A percentile compares a stretch with the other conserved stretches of the same genome.
These are phyloP conservation scores for Papio anubis DNA, from an alignment of 2,113 vertebrate species.

Conservation along the genomic window DNA sequence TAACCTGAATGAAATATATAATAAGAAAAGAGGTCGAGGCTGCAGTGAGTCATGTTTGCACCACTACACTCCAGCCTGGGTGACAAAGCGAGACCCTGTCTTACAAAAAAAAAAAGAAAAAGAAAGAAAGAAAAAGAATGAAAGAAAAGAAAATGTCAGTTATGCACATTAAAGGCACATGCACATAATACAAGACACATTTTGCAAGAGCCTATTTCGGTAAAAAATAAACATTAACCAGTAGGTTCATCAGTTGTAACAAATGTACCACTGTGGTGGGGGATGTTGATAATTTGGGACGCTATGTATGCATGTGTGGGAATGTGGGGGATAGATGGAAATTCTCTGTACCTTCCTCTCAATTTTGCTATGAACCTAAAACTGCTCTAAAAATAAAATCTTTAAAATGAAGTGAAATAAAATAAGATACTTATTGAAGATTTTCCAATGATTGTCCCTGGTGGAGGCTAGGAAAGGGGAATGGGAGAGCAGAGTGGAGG, in stretches of 20 bases:
- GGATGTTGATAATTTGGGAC: background rate
- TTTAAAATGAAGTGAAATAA: background rate
- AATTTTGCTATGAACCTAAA: background rate
- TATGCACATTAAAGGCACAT: slow-evolving; percentile 29
- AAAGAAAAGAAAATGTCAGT: background rate
- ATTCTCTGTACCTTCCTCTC: background rate
- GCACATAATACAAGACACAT: background rate
- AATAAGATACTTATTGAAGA: background rate
- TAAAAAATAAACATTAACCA: background rate
- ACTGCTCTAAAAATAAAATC: background rate
- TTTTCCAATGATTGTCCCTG: background rate
- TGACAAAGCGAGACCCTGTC: no score
- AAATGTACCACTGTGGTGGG: background rate
- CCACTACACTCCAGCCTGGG: no score
- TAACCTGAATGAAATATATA: background rate
- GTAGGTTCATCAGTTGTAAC: background rate
- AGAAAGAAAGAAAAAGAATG: slow-evolving; percentile 10
- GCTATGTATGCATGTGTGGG: background rate
- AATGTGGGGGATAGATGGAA: background rate
- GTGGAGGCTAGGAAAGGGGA: background rate
- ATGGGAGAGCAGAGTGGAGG: background rate
- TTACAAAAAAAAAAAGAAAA: no score
- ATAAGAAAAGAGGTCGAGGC: background rate
- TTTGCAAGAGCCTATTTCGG: background rate
- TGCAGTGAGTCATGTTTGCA: no score